Conservation (phyloP, 2,113 vertebrate species). For the Picathartes gymnocephalus region DNA sequence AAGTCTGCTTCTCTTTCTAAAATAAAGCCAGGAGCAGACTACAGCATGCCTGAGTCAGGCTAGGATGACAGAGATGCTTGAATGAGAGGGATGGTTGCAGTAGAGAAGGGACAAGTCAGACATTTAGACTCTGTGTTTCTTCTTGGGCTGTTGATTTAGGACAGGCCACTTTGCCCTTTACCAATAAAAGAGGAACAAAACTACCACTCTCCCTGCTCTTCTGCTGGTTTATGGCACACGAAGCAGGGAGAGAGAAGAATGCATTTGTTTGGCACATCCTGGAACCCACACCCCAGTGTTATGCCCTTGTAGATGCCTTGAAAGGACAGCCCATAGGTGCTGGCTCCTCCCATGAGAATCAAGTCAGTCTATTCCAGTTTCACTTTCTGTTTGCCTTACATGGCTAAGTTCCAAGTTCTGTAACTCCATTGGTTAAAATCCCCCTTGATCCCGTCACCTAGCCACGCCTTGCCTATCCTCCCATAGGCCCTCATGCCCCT, state of each 20-base stretch:
- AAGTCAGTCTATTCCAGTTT: no score
- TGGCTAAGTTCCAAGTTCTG: no score
- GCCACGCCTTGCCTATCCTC: no score
- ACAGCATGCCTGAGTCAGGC: not conserved
- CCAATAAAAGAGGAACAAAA: not conserved
- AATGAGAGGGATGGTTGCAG: not conserved
- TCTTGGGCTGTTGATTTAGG: not conserved
- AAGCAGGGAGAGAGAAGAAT: not conserved
- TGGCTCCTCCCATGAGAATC: no score
- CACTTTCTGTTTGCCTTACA: no score
- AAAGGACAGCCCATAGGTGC: no score
- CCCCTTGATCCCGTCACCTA: no score
- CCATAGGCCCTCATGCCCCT: no score
- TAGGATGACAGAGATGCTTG: not conserved
- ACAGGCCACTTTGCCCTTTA: not conserved
- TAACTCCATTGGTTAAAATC: no score
- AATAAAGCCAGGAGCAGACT: not conserved
- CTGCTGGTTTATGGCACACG: not conserved
- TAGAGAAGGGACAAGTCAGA: not conserved
- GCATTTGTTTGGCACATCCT: not conserved
- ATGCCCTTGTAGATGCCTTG: no score
- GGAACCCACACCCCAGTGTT: not conserved
- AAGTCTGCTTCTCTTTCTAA: not conserved
- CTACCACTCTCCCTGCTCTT: not conserved
- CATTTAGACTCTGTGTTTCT: not conserved